Evolutionary conservation across 2,888 invertebrate species (phyloP).

Genomic region (Priocnemis perturbator): DNA sequence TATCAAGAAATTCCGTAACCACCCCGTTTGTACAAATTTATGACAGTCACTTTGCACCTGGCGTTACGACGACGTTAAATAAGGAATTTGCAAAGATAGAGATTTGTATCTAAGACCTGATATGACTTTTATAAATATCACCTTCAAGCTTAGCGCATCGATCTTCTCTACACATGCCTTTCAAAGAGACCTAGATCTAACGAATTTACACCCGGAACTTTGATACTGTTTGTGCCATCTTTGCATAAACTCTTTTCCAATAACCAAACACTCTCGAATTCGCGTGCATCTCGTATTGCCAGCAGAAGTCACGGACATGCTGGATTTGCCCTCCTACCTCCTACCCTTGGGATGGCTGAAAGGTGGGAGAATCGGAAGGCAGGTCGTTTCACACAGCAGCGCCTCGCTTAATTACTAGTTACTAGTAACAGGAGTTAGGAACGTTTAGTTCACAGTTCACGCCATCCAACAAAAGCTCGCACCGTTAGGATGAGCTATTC

Average conservation of each 20-base stretch:
- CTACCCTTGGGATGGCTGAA: conserved; percentile 43
- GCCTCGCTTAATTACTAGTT: conserved; percentile 70
- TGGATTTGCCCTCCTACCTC: conserved; percentile 42
- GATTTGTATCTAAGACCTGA: too few species aligned
- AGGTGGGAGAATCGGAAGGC: conserved; percentile 40
- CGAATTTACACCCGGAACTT: too few species aligned
- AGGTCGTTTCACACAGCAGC: conserved; percentile 69
- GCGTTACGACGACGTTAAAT: too few species aligned
- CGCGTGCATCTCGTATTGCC: conserved; percentile 14
- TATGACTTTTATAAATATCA: too few species aligned
- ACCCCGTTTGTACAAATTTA: too few species aligned
- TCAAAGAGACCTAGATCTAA: too few species aligned
- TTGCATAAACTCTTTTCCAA: neutral
- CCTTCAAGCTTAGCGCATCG: too few species aligned
- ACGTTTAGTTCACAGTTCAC: conserved; percentile 66
- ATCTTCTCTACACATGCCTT: too few species aligned
- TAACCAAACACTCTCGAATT: neutral
- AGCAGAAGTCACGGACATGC: conserved; percentile 42
- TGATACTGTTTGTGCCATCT: too few species aligned
- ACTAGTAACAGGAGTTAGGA: conserved; percentile 68
- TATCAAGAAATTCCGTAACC: too few species aligned
- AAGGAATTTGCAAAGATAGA: too few species aligned
- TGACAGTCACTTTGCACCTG: too few species aligned
- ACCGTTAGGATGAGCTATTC: conserved; percentile 58
- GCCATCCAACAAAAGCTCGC: conserved; percentile 59